Base-by-base conservation (phyloP, 2,797 vertebrate species). In the Ptychobarbus kaznakovi region DNA sequence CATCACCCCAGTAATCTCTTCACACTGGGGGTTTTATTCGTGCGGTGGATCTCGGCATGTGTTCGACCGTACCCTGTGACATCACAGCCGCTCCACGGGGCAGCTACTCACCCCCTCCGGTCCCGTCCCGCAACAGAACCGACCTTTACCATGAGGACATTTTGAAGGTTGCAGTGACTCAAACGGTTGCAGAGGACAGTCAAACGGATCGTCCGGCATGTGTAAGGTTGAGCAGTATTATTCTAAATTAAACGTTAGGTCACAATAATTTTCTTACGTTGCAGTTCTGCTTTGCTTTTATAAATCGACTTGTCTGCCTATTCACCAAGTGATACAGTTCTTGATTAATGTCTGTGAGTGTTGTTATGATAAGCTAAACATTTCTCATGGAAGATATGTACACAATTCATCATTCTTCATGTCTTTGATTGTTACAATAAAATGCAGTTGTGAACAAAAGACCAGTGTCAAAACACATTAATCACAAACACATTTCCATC, bases 261-360 rank as follows among this genome's bases (percentile, higher is more conserved):
- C 89, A 89, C 87, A 82, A 83, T 92, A 82, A 84, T 83, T 89
- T 91, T 93, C 56, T 76, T 85, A n/a, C 3, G 3, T 46, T 51
- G n/a, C 81, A 46, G 25, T 77, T 56, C 44, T 88, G n/a, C 12
- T 81, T 88, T 58, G 44, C 81, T 49, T 77, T 88, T 83, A 46
- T 82, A 91, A 80, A 70, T 85, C 78, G 90, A 91, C 82, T 93
- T 92, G 91, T 93, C 90, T 94, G 93, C 93, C 92, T 94, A 87
- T 93, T 91, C 82, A 92, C 90, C 94, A 93, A 92, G 91, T 88
- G 86, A 93, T 94, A 92, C 92, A 89, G 81, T 87, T 90, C 81
- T 85, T 87, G 83, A 87, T 75, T 68, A 51, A 49, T 88, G 87
- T 87, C 46, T 80, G 75, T 83, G 75, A 86, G 74, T 87, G 86